Evolutionary conservation across 2,888 invertebrate genomes (phyloP).

Genomic region (Caprella mutica): DNA sequence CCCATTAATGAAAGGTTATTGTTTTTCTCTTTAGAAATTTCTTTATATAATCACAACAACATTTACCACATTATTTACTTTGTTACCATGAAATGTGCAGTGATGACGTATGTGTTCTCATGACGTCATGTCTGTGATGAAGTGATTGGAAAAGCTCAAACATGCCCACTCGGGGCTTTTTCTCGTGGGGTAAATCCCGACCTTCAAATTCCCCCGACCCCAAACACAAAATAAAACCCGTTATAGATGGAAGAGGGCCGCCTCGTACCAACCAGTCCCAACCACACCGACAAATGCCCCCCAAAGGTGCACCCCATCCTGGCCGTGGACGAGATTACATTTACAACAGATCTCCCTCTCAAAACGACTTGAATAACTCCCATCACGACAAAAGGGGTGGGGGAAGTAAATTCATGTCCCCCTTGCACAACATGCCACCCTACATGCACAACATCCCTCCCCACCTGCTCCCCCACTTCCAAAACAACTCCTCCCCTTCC

Average conservation of each 20-base stretch:
- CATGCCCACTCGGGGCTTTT: slow-evolving; percentile 8
- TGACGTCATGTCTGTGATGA: too few species aligned
- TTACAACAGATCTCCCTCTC: neutral
- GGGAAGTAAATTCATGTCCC: slow-evolving; percentile 1
- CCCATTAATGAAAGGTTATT: too few species aligned
- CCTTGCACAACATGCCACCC: slow-evolving; percentile 10
- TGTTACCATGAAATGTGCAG: too few species aligned
- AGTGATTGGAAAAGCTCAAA: too few species aligned
- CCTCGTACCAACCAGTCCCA: neutral
- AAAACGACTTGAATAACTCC: neutral
- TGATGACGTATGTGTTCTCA: too few species aligned
- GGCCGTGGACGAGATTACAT: neutral
- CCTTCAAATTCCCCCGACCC: too few species aligned
- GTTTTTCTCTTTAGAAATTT: too few species aligned
- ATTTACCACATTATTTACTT: too few species aligned
- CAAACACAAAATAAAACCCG: too few species aligned
- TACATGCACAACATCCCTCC: slow-evolving; percentile 9
- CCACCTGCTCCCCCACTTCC: slow-evolving; percentile 5
- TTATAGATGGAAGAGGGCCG: too few species aligned
- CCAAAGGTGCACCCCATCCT: neutral
- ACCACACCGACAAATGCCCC: neutral
- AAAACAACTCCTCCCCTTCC: neutral
- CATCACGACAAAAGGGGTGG: neutral
- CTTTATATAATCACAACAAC: too few species aligned
- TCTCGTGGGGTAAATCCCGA: slow-evolving; percentile 8